These are phyloP conservation scores for Ips nitidus DNA, from an alignment of 1,140 invertebrate genomes.

Conservation along the genomic window DNA sequence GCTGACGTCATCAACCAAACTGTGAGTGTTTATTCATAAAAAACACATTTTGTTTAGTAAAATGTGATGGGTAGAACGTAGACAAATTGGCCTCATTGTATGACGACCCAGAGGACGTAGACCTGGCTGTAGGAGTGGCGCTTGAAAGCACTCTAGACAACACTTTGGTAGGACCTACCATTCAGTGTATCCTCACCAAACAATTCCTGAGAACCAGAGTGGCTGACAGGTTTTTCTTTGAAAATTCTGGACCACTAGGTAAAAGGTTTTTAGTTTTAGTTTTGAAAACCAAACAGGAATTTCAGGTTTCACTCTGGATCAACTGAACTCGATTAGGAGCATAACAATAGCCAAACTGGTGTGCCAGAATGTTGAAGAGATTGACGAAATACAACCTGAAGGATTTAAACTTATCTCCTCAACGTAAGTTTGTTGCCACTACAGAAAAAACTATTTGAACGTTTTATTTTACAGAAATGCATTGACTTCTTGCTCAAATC, in stretches of 20 bases:
- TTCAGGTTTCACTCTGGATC: conserved; percentile 37
- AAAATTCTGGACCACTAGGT: conserved; percentile 65
- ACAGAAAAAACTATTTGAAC: not conserved
- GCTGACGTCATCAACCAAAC: conserved; percentile 69
- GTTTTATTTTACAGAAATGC: conserved; percentile 61
- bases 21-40: conserved; percentile 55
- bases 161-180: conserved; percentile 85
- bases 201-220: conserved; percentile 85
- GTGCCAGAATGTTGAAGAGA: conserved; percentile 83
- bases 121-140: conserved; percentile 83
- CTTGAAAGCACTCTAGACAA: conserved; percentile 76
- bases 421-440: conserved; percentile 53
- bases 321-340: conserved; percentile 75
- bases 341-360: conserved; percentile 77
- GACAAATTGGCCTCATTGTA: conserved; percentile 66
- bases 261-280: conserved; percentile 55
- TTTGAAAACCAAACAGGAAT: not conserved
- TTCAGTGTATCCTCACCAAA: conserved; percentile 84
- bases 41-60: not conserved
- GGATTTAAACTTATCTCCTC: conserved; percentile 62
- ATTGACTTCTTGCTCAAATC: conserved; percentile 62
- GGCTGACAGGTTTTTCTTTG: conserved; percentile 84
- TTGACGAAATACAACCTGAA: conserved; percentile 71
- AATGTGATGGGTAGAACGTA: conserved; percentile 59
- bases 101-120: conserved; percentile 78